Base-by-base conservation (phyloP, 2,888 invertebrate species). In the Rhamphomyia laevipes region DNA sequence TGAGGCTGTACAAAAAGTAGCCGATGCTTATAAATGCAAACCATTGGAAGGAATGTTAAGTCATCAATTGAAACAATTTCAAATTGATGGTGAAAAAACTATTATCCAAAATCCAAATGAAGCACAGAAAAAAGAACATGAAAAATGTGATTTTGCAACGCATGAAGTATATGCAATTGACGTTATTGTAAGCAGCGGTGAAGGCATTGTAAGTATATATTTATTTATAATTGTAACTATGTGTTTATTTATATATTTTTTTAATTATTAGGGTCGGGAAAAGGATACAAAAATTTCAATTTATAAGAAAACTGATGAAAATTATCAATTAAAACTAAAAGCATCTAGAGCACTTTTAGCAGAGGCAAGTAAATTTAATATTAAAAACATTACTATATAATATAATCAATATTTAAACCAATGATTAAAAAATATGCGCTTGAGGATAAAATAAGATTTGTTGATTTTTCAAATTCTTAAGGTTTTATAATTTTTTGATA, bases 111-210 rank as follows among this genome's bases (percentile, higher is more conserved):
- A 99, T 73, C 97, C 99, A 17, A 91, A 87, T 58, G 97, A 99
- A 67, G 86, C 89, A 27, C 96, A 96, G 68, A 86, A 88, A 61
- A 93, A 94, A 65, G 97, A 97, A 64, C 93, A 96, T 68, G 97
- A 97, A 70, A 96, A 96, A 68, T 89, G 86, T 64, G 89, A 87
- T 52, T 83, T 99, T 67, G 95, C 95, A 67, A 86, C 87, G 47
- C 86, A 96, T 70, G 99, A 99, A 74, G 97, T 96, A 1, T 99
- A 95, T 73, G 96, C 92, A 23, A 88, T 99, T 78, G 97, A 97
- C 75, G 91, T 99, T n/a, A 79, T 99, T 51, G 80, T 99, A 53
- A 92, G 94, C 62, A 86, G 92, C 49, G 97, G 97, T 45, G 95
- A 95, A 66, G 95, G 94, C 63, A 81, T 88, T 68, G 86, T 86